Evolutionary conservation across 2,888 invertebrate species (phyloP), one percentile per base, ranked within the genome.

Genomic region (Pomacea canaliculata): DNA sequence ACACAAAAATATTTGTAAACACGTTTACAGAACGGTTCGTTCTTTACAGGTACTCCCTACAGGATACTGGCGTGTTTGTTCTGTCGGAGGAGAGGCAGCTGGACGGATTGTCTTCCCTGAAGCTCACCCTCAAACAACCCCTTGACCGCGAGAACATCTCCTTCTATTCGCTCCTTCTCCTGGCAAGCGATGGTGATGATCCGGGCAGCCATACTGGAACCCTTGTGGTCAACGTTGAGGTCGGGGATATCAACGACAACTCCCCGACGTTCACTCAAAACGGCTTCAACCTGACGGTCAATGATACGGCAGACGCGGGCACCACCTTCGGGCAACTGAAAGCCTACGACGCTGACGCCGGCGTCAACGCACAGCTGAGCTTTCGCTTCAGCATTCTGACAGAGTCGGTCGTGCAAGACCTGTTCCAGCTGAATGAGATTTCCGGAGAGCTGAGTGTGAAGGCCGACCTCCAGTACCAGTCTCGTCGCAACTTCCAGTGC

Each of bases 321-420:
- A 73, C 76, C 13, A 63, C 72, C 13, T 76, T 83, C 27, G 78
- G 81, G 1, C 75, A 78, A 13, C 94, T 97, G 0, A 93, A 94
- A 23, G 97, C 97, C 0, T 93, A 93, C 10, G 97, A 98, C 88
- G 93, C 93, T 51, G 97, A 98, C 87, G 93, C 94, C 82, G 97
- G 96, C 7, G 93, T 93, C 7, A 97, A 97, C 88, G 94, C 91
- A 7, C 89, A 91, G 65, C 87, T 92, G 23, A 83, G 86, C 27
- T 92, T 91, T 85, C 89, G 90, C 85, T 91, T 85, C 49, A 80
- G 79, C 48, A 59, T 76, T 13, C 66, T 79, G 19, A 80, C 80
- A 16, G 71, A 70, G 8, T 69, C 70, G 12, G 71, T 70, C n/a
- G 74, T 80, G 1, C 66, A 65, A 23, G 75, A 77, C 56, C 69